These are phyloP conservation scores for Eristalis pertinax DNA, from an alignment of 2,888 invertebrate genomes.

Conservation along the genomic window DNA sequence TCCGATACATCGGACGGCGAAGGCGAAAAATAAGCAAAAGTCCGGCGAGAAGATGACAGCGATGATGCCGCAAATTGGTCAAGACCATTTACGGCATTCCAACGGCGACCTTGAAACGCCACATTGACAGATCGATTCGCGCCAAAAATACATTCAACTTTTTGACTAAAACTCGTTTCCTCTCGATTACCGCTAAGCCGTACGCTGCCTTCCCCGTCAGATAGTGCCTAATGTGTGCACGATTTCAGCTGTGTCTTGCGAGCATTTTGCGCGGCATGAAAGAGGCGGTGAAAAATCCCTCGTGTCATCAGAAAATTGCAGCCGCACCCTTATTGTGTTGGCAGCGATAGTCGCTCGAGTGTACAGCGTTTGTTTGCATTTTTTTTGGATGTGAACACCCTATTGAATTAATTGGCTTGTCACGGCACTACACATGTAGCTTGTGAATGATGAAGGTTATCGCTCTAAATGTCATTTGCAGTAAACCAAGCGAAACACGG, in stretches of 20 bases:
- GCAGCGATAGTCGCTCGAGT: background rate
- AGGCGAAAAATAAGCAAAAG: background rate
- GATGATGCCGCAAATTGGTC: constrained; percentile 21
- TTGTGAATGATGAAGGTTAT: constrained; percentile 27
- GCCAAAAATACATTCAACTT: background rate
- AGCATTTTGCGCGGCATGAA: background rate
- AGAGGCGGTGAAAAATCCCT: background rate
- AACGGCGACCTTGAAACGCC: constrained; percentile 38
- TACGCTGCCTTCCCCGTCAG: background rate
- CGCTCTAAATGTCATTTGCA: constrained; percentile 32
- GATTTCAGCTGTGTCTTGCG: background rate
- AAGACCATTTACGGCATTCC: constrained; percentile 9
- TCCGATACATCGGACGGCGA: background rate
- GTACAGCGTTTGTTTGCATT: background rate
- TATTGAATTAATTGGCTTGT: constrained; percentile 36
- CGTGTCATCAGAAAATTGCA: constrained; percentile 34
- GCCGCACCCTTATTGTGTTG: constrained; percentile 24
- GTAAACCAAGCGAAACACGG: constrained; percentile 32
- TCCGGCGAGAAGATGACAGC: constrained; percentile 6
- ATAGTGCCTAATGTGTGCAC: background rate
- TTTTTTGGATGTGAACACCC: constrained; percentile 4
- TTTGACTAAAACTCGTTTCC: background rate
- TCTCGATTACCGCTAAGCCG: background rate
- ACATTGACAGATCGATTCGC: constrained; percentile 8
- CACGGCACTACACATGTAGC: constrained; percentile 23